These are phyloP conservation scores for Mus pahari DNA, from an alignment of 2,113 vertebrate species.

Conservation along the genomic window DNA sequence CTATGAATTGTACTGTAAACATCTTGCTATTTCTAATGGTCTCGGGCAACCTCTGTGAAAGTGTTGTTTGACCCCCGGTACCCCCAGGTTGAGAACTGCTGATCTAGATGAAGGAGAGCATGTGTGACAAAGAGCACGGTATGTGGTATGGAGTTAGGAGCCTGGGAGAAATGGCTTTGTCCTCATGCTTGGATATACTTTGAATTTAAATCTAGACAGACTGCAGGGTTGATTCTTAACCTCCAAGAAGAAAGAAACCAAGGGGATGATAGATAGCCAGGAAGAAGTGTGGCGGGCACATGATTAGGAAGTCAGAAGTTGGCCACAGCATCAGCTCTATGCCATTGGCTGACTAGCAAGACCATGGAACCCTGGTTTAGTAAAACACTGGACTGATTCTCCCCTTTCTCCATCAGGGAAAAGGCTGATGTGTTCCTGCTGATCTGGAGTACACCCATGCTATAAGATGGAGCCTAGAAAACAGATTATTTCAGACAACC, in stretches of 20 bases:
- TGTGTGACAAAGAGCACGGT: rapidly evolving
- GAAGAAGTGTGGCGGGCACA: neutral
- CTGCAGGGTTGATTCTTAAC: neutral
- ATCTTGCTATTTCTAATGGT: neutral
- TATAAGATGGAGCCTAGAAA: neutral
- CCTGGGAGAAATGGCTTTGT: neutral
- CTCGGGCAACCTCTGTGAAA: neutral
- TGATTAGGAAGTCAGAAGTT: neutral
- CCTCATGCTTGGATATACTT: neutral
- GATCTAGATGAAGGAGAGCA: neutral
- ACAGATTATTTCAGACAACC: neutral
- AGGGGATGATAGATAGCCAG: neutral
- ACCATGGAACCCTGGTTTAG: neutral
- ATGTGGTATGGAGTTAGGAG: neutral
- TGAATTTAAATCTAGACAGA: neutral
- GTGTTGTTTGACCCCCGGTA: too few relatives aligned
- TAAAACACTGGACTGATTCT: neutral
- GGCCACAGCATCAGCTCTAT: neutral
- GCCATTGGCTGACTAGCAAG: neutral
- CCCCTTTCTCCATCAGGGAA: neutral
- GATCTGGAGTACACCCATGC: neutral
- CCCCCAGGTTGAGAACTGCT: neutral
- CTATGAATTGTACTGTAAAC: neutral
- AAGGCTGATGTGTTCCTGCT: neutral
- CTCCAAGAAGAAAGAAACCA: neutral